Percentiles rank a stretch among this genome's conserved stretches.
Conservation (phyloP, 1,140 invertebrate species). For the Onthophagus taurus region DNA sequence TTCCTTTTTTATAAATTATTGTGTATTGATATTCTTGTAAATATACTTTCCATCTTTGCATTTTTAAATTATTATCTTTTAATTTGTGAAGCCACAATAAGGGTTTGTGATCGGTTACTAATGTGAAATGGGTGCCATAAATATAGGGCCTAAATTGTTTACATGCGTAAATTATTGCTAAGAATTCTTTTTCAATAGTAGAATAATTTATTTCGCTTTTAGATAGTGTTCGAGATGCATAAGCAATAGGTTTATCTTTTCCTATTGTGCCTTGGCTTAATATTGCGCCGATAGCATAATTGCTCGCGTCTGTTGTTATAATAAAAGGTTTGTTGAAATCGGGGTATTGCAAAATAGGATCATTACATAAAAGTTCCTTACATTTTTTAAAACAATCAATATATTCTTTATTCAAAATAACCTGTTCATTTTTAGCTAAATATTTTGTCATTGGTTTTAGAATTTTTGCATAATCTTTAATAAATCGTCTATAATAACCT, state of each 20-base stretch:
- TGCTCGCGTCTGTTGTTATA: conserved; percentile 22
- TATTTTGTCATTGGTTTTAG: conserved; percentile 20
- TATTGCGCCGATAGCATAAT: conserved; percentile 35
- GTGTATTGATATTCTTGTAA: conserved; percentile 37
- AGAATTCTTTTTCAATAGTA: conserved; percentile 33
- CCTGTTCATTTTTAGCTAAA: conserved; percentile 1
- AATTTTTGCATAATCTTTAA: conserved; percentile 11
- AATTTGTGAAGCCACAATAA: neutral
- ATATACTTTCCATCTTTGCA: conserved; percentile 21
- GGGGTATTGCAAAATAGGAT: conserved; percentile 15
- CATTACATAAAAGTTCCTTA: neutral
- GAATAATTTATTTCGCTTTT: conserved; percentile 28
- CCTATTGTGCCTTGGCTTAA: conserved; percentile 37
- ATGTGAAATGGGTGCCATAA: conserved; percentile 19
- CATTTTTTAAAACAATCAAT: neutral
- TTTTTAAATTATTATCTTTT: conserved; percentile 7
- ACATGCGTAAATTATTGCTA: conserved; percentile 19
- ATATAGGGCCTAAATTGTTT: conserved; percentile 32
- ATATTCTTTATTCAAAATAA: neutral
- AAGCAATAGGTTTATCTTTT: conserved; percentile 27
- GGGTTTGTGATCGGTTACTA: conserved; percentile 1
- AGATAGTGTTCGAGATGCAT: conserved; percentile 26
- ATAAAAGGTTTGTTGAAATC: conserved; percentile 23
- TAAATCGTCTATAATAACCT: conserved; percentile 37
- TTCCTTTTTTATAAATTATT: conserved; percentile 21